phyloP scores from a whole-genome alignment of 2,888 invertebrate species.

The Ormyrus thymus region DNA sequence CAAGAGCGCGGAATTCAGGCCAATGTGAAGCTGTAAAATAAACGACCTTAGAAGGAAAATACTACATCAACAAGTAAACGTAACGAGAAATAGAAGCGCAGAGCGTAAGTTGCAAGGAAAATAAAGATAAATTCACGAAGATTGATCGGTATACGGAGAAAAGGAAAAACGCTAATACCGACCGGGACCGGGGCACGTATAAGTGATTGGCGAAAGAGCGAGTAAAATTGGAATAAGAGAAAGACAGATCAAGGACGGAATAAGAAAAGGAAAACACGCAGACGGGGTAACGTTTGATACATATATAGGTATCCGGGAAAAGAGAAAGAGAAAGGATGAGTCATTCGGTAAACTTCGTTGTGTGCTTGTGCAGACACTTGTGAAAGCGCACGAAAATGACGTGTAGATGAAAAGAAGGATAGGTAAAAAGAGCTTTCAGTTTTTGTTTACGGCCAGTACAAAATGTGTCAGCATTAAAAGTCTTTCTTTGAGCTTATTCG shows the following conservation, averaged over 20 bases:
- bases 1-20: too few relatives aligned
- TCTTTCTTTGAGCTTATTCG: not conserved
- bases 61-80: too few relatives aligned
- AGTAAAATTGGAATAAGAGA: not conserved
- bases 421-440: constrained; percentile 2
- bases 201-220: too few relatives aligned
- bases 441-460: not conserved
- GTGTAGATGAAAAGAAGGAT: not conserved
- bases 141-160: constrained; percentile 1
- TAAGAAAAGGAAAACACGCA: too few relatives aligned
- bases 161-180: not conserved
- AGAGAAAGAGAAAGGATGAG: constrained; percentile 8
- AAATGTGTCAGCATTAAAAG: too few relatives aligned
- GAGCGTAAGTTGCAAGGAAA: not conserved
- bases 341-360: not conserved
- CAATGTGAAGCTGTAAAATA: too few relatives aligned
- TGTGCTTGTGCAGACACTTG: too few relatives aligned
- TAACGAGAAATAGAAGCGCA: not conserved
- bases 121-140: constrained; percentile 19
- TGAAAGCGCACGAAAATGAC: constrained; percentile 4
- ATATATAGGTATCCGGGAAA: not conserved
- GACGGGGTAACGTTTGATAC: too few relatives aligned
- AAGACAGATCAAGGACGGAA: not conserved
- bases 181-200: too few relatives aligned
- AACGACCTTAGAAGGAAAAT: too few relatives aligned